Percentiles rank a stretch among this genome's conserved stretches.
These are phyloP conservation scores for Xestia rhomboidea DNA, from an alignment of 2,888 invertebrate species.

Conservation along the genomic window DNA sequence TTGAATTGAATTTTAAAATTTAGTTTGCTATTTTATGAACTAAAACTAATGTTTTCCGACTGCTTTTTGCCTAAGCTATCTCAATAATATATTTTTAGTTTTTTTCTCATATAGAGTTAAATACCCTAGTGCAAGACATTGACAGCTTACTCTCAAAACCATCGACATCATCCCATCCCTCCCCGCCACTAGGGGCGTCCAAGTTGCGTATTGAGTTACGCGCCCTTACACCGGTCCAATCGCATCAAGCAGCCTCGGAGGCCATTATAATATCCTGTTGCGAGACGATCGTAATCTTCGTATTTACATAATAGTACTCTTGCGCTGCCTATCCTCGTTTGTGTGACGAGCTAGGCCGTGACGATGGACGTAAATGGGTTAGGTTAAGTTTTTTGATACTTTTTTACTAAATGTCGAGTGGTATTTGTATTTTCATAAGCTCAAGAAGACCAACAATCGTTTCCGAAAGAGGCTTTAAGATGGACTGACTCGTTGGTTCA, in stretches of 20 bases:
- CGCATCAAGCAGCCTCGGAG: constrained; percentile 77
- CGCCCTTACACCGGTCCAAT: constrained; percentile 83
- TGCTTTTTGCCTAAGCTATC: too few relatives aligned
- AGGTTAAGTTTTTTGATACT: constrained; percentile 10
- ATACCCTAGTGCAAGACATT: neutral
- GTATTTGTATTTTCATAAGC: neutral
- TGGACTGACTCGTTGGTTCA: too few relatives aligned
- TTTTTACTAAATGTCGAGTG: neutral
- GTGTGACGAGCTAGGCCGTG: constrained; percentile 51
- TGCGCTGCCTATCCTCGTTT: constrained; percentile 69
- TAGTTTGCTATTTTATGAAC: too few relatives aligned
- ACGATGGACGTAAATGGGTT: constrained; percentile 44
- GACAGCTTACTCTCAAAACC: neutral
- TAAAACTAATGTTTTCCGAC: too few relatives aligned
- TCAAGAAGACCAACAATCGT: neutral
- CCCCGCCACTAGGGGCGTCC: constrained; percentile 79
- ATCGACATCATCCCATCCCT: constrained; percentile 65
- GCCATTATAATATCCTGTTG: constrained; percentile 84
- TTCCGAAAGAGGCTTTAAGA: neutral
- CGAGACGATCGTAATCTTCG: constrained; percentile 81
- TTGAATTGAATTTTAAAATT: too few relatives aligned
- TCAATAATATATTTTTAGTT: too few relatives aligned
- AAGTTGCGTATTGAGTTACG: constrained; percentile 89
- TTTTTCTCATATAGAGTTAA: too few relatives aligned
- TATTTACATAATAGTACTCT: constrained; percentile 85